phyloP scores from a whole-genome alignment of 2,888 invertebrate species.

The Aphodius sticticus region DNA sequence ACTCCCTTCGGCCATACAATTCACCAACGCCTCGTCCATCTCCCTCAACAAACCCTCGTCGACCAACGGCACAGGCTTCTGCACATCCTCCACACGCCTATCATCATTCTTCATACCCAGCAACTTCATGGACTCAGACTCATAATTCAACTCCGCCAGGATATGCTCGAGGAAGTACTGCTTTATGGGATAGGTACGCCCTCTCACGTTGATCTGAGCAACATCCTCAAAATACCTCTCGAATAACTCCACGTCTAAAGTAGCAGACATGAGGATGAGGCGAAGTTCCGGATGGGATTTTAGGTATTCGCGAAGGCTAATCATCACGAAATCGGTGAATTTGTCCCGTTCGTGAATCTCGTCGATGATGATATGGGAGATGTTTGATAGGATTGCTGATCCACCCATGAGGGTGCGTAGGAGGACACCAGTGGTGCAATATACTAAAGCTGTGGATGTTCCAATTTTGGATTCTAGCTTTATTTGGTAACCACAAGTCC shows the following conservation, averaged over 20 bases:
- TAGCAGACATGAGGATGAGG: slow-evolving; percentile 94
- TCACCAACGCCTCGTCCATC: slow-evolving; percentile 73
- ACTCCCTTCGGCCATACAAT: slow-evolving; percentile 68
- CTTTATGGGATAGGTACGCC: slow-evolving; percentile 77
- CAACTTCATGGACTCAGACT: slow-evolving; percentile 61
- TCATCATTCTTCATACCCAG: slow-evolving; percentile 24
- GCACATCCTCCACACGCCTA: slow-evolving; percentile 6
- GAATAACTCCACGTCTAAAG: slow-evolving; percentile 85
- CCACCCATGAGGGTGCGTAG: slow-evolving; percentile 88
- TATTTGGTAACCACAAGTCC: slow-evolving; percentile 88
- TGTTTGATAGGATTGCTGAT: slow-evolving; percentile 70
- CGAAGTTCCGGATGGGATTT: slow-evolving; percentile 75
- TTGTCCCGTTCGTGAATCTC: slow-evolving; percentile 96
- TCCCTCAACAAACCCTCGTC: slow-evolving; percentile 54
- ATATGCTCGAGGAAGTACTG: slow-evolving; percentile 84
- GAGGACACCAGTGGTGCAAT: slow-evolving; percentile 92
- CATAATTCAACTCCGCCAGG: slow-evolving; percentile 68
- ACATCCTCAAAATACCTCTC: slow-evolving; percentile 78
- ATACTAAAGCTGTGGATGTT: slow-evolving; percentile 82
- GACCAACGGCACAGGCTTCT: slow-evolving; percentile 9
- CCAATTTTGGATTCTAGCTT: slow-evolving; percentile 86
- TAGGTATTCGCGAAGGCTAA: slow-evolving; percentile 81
- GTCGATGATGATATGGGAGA: slow-evolving; percentile 90
- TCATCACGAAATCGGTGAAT: slow-evolving; percentile 90
- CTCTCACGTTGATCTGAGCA: slow-evolving; percentile 62